Evolutionary conservation across 37 sponge, comb jelly and placozoan genomes (phyloP).

Genomic region (Haliclona indistincta): DNA sequence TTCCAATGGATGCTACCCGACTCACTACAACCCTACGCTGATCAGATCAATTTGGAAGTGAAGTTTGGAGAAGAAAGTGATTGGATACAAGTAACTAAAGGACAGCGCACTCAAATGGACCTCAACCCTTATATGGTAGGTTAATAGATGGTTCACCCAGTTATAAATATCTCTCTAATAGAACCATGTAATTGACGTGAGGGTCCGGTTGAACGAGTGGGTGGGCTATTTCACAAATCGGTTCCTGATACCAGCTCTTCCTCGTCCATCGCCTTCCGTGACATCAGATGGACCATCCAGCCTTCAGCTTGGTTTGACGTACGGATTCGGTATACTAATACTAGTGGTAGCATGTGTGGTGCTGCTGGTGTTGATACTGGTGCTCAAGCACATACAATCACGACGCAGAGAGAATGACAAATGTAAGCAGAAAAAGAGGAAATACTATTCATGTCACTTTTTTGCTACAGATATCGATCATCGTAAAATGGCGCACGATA

Average conservation of each 20-base stretch:
- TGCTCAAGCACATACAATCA: constrained; percentile 49
- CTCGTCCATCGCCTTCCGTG: constrained; percentile 23
- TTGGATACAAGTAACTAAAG: neutral
- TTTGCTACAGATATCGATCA: too few species aligned
- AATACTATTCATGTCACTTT: too few species aligned
- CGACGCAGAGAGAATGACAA: constrained; percentile 46
- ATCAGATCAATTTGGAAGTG: neutral
- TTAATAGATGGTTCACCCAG: too few species aligned
- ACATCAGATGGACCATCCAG: constrained; percentile 11
- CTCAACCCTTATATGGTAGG: neutral
- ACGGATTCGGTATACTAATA: constrained; percentile 26
- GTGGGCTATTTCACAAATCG: neutral
- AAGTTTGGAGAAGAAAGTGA: neutral
- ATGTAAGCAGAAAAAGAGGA: too few species aligned
- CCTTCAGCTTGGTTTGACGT: constrained; percentile 20
- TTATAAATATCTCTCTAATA: too few species aligned
- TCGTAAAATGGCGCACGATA: too few species aligned
- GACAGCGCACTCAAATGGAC: neutral
- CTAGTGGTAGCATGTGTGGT: constrained; percentile 12
- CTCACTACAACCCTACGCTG: neutral
- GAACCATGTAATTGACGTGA: neutral
- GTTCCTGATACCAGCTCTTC: too few species aligned
- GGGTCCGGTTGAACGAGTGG: constrained; percentile 11
- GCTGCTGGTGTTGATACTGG: constrained; percentile 22
- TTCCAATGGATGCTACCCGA: constrained; percentile 13